Evolutionary conservation across 2,113 vertebrate species (phyloP), one percentile per base, ranked within the genome.

Genomic region (Lagopus leucura): DNA sequence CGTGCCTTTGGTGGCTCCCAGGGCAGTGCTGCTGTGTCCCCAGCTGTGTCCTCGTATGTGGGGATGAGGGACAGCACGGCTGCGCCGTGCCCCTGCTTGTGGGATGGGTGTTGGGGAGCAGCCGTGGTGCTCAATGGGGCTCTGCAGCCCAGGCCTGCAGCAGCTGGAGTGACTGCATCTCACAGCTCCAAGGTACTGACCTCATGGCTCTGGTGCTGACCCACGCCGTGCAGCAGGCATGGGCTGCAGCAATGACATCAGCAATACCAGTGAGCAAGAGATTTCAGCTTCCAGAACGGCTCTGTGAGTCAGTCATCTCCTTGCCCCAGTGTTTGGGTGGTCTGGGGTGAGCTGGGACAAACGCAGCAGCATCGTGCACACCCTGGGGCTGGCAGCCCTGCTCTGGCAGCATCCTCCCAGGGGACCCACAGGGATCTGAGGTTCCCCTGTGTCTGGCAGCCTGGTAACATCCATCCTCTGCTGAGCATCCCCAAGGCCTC

Each of bases 301-400:
- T 80, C 86, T 38, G 14, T 88, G 94, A 96, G 89, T 92, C 94
- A 90, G 94, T 86, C 91, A 11, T 72, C 80, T 86, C 86, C 89
- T 91, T 86, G 91, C 69, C 77, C 14, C 45, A 32, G 73, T 36
- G 73, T 93, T 90, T 92, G 94, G 94, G 94, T 94, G 94, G 92
- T 94, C 94, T 83, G 94, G 94, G 94, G 92, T 91, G 58, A 71
- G 95, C 80, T 4, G 34, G 91, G 89, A 88, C 94, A 83, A 77
- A 92, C 92, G 16, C 48, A 55, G 67, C 24, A 43, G 70, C 90
- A 82, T 81, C 8, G 1, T 1, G 7, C 45, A n/a, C 83, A 8
- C 87, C 89, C 88, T 1, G 6, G 40, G 91, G 95, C 86, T 85
- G 79, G 43, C 86, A 65, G 75, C 27, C 21, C 61, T 67, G 61